Percentiles rank a stretch among this genome's conserved stretches.
phyloP scores from a whole-genome alignment of 2,888 invertebrate genomes.

The Brachypalpus laphriformis region DNA sequence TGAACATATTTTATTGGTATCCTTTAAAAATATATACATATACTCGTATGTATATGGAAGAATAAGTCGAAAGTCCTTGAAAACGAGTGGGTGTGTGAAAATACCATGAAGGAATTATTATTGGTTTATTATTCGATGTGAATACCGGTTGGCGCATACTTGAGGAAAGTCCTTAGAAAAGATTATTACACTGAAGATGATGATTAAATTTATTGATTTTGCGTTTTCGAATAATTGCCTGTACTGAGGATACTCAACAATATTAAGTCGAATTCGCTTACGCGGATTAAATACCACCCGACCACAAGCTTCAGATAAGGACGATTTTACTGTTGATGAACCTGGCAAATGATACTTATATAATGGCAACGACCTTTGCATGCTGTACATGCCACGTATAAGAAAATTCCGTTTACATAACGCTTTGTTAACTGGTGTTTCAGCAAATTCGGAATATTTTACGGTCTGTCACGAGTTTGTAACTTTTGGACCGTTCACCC shows the following conservation, averaged over 20 bases:
- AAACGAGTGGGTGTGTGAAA: neutral
- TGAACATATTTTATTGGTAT: slow-evolving; percentile 23
- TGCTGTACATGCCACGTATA: too few species aligned
- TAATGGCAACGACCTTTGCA: too few species aligned
- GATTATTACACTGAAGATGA: neutral
- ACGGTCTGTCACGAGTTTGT: too few species aligned
- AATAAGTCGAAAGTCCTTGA: neutral
- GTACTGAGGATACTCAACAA: neutral
- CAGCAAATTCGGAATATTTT: too few species aligned
- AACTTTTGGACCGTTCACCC: too few species aligned
- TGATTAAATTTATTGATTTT: neutral
- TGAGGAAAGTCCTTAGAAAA: neutral
- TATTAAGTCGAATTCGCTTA: neutral
- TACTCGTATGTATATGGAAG: neutral
- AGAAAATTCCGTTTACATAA: too few species aligned
- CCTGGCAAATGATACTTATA: too few species aligned
- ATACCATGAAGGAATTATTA: neutral
- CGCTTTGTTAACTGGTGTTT: too few species aligned
- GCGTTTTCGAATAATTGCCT: neutral
- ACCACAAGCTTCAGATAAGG: too few species aligned
- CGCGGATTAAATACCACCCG: too few species aligned
- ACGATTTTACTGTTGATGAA: too few species aligned
- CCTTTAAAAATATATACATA: neutral
- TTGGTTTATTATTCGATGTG: neutral
- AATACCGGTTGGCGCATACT: neutral